phyloP scores from a whole-genome alignment of 2,113 vertebrate genomes.

The Urocolius indicus region DNA sequence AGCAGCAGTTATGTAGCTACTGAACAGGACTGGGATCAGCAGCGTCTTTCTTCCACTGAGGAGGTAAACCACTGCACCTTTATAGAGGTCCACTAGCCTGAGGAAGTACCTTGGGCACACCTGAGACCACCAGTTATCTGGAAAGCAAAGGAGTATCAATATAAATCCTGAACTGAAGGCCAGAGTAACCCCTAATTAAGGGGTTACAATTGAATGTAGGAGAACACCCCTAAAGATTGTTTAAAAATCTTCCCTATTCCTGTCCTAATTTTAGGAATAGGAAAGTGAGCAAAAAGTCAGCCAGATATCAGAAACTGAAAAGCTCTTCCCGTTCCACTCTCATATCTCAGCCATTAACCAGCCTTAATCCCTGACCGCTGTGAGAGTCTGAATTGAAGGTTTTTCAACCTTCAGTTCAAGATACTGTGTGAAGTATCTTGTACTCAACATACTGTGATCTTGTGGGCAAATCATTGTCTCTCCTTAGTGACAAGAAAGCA shows the following conservation, averaged over 20 bases:
- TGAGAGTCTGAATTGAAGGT: not conserved
- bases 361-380: not conserved
- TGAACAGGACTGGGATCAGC: constrained; percentile 89
- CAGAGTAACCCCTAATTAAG: not conserved
- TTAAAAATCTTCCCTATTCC: not conserved
- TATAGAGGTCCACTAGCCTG: constrained; percentile 94
- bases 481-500: not conserved
- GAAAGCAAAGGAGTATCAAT: constrained; percentile 16
- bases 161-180: not conserved
- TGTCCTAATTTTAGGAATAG: not conserved
- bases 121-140: constrained; percentile 99
- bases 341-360: not conserved
- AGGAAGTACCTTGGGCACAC: constrained; percentile 88
- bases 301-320: not conserved
- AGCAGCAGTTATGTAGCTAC: constrained; percentile 90
- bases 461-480: not conserved
- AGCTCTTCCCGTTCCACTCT: not conserved
- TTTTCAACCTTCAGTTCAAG: not conserved
- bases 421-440: not conserved
- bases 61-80: constrained; percentile 92
- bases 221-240: not conserved
- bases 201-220: not conserved
- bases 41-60: constrained; percentile 89
- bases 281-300: not conserved
- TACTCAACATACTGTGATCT: not conserved